Evolutionary conservation across 2,888 invertebrate genomes (phyloP), one percentile per base, ranked within the genome.

Genomic region (Lycophotia porphyrea): DNA sequence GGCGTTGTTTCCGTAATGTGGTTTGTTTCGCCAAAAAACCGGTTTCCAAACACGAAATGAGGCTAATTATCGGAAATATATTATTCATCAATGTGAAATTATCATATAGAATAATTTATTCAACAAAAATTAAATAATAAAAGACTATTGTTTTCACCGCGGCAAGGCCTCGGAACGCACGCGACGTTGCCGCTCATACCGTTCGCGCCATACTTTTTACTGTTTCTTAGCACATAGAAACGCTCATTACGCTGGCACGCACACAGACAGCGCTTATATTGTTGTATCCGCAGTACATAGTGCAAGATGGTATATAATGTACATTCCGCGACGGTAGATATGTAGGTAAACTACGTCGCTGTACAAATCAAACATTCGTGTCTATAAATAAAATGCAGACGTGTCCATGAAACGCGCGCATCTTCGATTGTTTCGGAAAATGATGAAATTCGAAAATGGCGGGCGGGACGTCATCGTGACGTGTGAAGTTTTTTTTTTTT

Each of bases 151-250:
- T 96, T 96, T 95, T 96, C 95, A 94, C 94, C 92, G 93, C 91
- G 91, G 92, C 94, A 90, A 92, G 94, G 94, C 94, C 93, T 93
- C 95, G 88, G 90, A 93, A 93, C 93, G 93, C 93, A 92, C 91
- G 95, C 95, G 92, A 91, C 91, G 96, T 96, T 96, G 96, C 95
- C 96, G 91, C 91, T 92, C 93, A 84, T 94, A 91, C 92, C 94
- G 93, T 94, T 94, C 95, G 95, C 96, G 96, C 96, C 96, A 95
- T 96, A 97, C 97, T 97, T 97, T 97, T 97, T 96, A 96, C 96
- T 97, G 97, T 97, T 97, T 96, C 96, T 96, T 95, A 94, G 94
- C 94, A 95, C 95, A 96, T 96, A 96, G 96, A 95, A 86, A 92
- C 95, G 94, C 95, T 96, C 96, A 95, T 96, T 95, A 95, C 96